Evolutionary conservation across 2,113 vertebrate species (phyloP), one percentile per base, ranked within the genome.

Genomic region (Myodes glareolus): DNA sequence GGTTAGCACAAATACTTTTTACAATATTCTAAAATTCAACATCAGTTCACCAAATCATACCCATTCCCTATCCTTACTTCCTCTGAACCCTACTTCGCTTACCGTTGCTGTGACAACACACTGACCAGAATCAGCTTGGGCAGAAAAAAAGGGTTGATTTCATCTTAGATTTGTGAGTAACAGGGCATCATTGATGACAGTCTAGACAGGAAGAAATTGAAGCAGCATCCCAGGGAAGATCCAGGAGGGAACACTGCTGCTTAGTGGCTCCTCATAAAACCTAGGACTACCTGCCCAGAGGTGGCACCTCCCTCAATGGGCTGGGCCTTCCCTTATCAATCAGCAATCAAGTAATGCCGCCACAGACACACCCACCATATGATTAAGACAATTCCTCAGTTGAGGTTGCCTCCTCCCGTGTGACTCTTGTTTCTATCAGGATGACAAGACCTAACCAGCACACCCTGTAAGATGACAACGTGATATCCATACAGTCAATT

Each of bases 1-100:
- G 2, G 68, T 92, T 68, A 90, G 29, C 5, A 29, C n/a, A 77
- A 50, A 31, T 4, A 39, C 3, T 29, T 78, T 80, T 63, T 65
- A 77, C 85, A 36, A 47, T 2, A 67, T 70, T 61, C 75, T 95
- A 75, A 94, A 93, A 89, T 58, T 61, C 29, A 86, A 13, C 23
- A 61, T 52, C 25, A 91, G 23, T 42, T 70, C 68, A 25, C 81
- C 36, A 36, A n/a, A 5, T 65, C 12, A n/a, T 45, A 55, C 2
- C 76, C 17, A 39, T 77, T 55, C 39, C 63, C 52, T 1, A n/a
- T 39, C 6, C 72, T 88, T 68, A 96, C 65, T 63, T 89, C 80
- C 50, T 82, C 50, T 14, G 14, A 63, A 92, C 58, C 45, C 58
- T 36, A 3, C 50, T 81, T 12, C 25, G 33, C 39, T 47, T 16